Evolutionary conservation across 2,797 vertebrate species (phyloP).

Genomic region (Toxotes lorentzi): DNA sequence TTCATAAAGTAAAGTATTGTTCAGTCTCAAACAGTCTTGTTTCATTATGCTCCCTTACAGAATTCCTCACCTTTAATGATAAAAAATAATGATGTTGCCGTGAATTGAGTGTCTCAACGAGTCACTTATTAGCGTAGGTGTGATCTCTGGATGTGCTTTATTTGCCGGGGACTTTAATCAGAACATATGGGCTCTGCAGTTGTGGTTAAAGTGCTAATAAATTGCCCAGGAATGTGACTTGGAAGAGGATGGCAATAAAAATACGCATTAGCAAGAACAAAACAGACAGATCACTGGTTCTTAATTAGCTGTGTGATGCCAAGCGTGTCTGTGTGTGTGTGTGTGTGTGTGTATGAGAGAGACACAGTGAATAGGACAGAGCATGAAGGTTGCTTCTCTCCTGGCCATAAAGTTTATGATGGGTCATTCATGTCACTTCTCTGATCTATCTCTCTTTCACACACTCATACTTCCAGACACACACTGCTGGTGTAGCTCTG

Average conservation of each 20-base stretch:
- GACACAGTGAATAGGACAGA: slow-evolving; percentile 9
- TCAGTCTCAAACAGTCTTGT: neutral
- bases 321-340: slow-evolving; percentile 3
- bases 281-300: slow-evolving; percentile 49
- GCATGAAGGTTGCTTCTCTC: slow-evolving; percentile 49
- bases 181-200: slow-evolving; percentile 19
- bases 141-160: slow-evolving; percentile 32
- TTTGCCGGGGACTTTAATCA: slow-evolving; percentile 46
- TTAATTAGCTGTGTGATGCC: slow-evolving; percentile 58
- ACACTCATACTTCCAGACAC: neutral
- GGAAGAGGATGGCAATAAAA: slow-evolving; percentile 60
- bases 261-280: slow-evolving; percentile 57
- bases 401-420: slow-evolving; percentile 30
- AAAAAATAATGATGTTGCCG: slow-evolving; percentile 1
- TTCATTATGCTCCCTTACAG: neutral
- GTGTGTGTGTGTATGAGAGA: neutral
- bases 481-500: neutral
- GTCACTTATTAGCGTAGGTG: slow-evolving; percentile 29
- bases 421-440: slow-evolving; percentile 36
- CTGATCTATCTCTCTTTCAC: slow-evolving; percentile 17
- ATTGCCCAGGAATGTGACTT: slow-evolving; percentile 58
- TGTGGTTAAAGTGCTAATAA: slow-evolving; percentile 47
- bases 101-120: neutral
- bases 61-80: slow-evolving; percentile 5
- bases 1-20: neutral